phyloP scores from a whole-genome alignment of 2,113 vertebrate species.

The Pica pica region DNA sequence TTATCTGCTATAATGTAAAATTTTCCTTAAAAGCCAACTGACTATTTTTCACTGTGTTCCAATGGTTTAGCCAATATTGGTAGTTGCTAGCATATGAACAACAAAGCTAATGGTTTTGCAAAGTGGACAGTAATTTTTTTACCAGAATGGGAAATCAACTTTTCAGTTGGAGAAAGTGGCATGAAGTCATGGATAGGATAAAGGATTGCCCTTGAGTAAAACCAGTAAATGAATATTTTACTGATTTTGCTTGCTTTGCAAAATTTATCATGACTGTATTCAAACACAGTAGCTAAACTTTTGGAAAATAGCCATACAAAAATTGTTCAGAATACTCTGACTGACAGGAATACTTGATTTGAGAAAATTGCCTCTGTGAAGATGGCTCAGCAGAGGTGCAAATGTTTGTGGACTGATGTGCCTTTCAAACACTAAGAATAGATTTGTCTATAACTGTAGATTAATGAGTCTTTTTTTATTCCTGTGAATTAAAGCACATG shows the following conservation, averaged over 20 bases:
- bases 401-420: not conserved
- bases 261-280: constrained; percentile 26
- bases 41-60: not conserved
- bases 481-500: not conserved
- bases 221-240: not conserved
- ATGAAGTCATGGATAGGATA: not conserved
- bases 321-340: constrained; percentile 26
- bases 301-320: constrained; percentile 22
- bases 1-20: not conserved
- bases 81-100: not conserved
- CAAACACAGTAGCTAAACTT: constrained; percentile 29
- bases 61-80: not conserved
- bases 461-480: not conserved
- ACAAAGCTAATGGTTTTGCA: not conserved
- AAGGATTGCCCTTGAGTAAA: not conserved
- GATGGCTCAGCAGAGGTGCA: not conserved
- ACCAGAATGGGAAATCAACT: not conserved
- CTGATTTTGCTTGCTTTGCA: constrained; percentile 28
- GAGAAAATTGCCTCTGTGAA: constrained; percentile 27
- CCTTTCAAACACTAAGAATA: not conserved
- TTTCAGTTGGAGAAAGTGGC: not conserved
- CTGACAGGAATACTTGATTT: constrained; percentile 26
- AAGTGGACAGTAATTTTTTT: not conserved
- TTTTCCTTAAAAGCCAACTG: not conserved
- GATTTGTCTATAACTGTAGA: not conserved